These are phyloP conservation scores for Trachemys scripta DNA, from an alignment of 2,113 vertebrate genomes.

Conservation along the genomic window DNA sequence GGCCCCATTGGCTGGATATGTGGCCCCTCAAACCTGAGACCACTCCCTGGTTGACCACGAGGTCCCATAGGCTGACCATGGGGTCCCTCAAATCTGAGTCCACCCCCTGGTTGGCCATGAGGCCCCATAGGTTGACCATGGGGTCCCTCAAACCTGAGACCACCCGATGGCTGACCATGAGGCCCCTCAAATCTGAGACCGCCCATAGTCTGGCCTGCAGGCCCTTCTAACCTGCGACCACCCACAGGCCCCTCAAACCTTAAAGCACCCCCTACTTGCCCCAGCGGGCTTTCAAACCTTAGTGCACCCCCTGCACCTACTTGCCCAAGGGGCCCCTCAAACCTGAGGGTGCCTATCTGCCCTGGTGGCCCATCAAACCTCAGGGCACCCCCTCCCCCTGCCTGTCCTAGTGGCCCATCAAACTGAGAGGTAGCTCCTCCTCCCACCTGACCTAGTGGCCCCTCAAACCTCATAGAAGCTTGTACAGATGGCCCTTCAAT, in stretches of 20 bases:
- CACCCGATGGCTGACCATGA: slow-evolving; percentile 81
- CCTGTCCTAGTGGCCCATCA: slow-evolving; percentile 75
- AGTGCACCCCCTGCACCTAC: slow-evolving; percentile 75
- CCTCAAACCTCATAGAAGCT: slow-evolving; percentile 85
- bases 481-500: slow-evolving; percentile 83
- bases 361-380: slow-evolving; percentile 82
- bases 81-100: slow-evolving; percentile 86
- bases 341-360: slow-evolving; percentile 81
- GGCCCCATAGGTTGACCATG: slow-evolving; percentile 84
- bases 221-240: slow-evolving; percentile 87
- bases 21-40: slow-evolving; percentile 86
- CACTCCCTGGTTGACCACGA: slow-evolving; percentile 82
- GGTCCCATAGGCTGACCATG: slow-evolving; percentile 83
- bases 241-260: slow-evolving; percentile 87
- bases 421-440: slow-evolving; percentile 79
- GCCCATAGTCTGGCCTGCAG: slow-evolving; percentile 82
- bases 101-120: slow-evolving; percentile 84
- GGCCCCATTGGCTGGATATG: slow-evolving; percentile 83
- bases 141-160: slow-evolving; percentile 87
- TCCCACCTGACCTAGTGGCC: slow-evolving; percentile 78
- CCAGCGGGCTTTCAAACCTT: slow-evolving; percentile 80
- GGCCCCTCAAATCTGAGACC: slow-evolving; percentile 84
- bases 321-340: slow-evolving; percentile 80
- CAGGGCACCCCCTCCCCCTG: slow-evolving; percentile 74
- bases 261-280: slow-evolving; percentile 79